Conservation (phyloP, 2,888 invertebrate genomes). For the Ceraclea dissimilis region DNA sequence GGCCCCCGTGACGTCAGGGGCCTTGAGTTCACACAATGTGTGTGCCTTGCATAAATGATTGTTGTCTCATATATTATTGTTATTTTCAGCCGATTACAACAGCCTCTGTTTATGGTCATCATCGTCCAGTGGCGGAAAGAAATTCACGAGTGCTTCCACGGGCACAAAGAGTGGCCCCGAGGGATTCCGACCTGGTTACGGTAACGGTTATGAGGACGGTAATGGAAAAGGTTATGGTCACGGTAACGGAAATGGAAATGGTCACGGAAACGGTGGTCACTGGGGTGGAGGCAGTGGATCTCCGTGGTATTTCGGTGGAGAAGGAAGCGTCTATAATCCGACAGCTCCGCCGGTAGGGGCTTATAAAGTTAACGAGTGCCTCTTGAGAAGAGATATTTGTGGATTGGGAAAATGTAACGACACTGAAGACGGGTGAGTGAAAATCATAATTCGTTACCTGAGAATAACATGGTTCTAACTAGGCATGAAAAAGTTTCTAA, state of each 20-base stretch:
- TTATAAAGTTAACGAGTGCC: slow-evolving; percentile 65
- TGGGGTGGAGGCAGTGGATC: slow-evolving; percentile 2
- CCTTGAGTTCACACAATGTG: no score
- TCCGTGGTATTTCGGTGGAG: slow-evolving; percentile 9
- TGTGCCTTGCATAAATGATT: no score
- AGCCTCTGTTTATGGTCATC: slow-evolving; percentile 42
- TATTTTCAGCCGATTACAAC: slow-evolving; percentile 50
- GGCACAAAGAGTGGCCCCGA: slow-evolving; percentile 25
- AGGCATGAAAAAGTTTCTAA: no score
- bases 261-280: slow-evolving; percentile 4
- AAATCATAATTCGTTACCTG: no score
- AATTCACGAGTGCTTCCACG: slow-evolving; percentile 26
- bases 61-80: no score
- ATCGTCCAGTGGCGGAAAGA: slow-evolving; percentile 17
- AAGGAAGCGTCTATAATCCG: slow-evolving; percentile 18
- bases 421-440: slow-evolving; percentile 53
- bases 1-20: no score
- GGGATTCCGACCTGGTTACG: slow-evolving; percentile 10
- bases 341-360: slow-evolving; percentile 25
- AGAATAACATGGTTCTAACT: no score
- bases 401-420: slow-evolving; percentile 68
- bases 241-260: slow-evolving; percentile 17
- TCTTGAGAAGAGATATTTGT: slow-evolving; percentile 66
- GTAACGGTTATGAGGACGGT: slow-evolving; percentile 8
- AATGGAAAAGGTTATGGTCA: slow-evolving; percentile 16